Conservation (phyloP, 2,888 invertebrate species). For the Diarsia dahlii region DNA sequence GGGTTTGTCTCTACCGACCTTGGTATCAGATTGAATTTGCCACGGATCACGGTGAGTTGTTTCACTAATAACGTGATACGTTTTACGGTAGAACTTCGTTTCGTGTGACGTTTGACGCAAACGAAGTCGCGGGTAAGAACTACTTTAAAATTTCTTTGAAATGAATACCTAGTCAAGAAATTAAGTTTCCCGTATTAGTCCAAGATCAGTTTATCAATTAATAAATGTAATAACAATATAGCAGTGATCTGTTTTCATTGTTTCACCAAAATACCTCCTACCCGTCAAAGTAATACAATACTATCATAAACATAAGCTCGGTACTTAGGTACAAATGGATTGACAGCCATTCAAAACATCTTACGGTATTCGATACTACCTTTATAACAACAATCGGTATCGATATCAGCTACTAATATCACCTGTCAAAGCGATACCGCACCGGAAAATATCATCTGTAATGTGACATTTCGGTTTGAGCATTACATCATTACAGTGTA, state of each 20-base stretch:
- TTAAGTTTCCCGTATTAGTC: not conserved
- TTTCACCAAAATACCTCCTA: not conserved
- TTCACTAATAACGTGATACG: too few species aligned
- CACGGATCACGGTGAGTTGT: too few species aligned
- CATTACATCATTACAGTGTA: not conserved
- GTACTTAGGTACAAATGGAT: not conserved
- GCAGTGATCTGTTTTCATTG: not conserved
- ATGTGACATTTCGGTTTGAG: not conserved
- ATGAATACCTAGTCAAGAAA: not conserved
- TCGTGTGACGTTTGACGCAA: too few species aligned
- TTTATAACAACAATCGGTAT: not conserved
- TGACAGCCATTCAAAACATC: slow-evolving; percentile 1
- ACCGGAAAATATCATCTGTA: not conserved
- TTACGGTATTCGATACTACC: not conserved
- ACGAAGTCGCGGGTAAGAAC: not conserved
- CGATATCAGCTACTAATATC: not conserved
- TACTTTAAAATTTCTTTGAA: not conserved
- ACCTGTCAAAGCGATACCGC: not conserved
- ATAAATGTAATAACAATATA: not conserved
- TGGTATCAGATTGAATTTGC: too few species aligned
- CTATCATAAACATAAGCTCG: not conserved
- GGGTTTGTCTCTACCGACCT: too few species aligned
- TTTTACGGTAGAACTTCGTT: too few species aligned
- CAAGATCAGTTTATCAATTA: not conserved
- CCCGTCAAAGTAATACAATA: not conserved